Evolutionary conservation across 2,797 vertebrate genomes (phyloP), one percentile per base, ranked within the genome.

Genomic region (Neomorphus geoffroyi): DNA sequence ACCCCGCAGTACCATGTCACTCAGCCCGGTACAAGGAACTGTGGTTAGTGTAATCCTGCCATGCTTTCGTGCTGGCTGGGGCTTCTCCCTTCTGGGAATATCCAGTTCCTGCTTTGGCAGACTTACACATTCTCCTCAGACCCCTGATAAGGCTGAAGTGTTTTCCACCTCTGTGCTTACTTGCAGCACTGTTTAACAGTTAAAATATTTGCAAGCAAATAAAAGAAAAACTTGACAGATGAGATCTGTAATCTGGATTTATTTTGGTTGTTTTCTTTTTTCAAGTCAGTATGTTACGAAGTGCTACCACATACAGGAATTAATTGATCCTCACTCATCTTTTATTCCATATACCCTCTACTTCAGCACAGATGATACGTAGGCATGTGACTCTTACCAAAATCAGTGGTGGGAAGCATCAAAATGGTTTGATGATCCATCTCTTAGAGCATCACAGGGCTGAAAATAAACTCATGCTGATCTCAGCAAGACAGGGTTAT

Each of bases 21-120:
- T 48, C 48, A 24, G 24, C 39, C 48, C 0, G 2, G 48, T 58
- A 57, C 3, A 6, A 81, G 21, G 27, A 30, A 22, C 53, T 61
- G 33, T 28, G 27, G 13, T 66, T 51, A 39, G 13, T 2, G 4
- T 48, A 48, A 87, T 39, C 48, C 79, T 86, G 45, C 65, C 7
- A 9, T 37, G n/a, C 26, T 9, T 16, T 5, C 0, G 6, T n/a
- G 48, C 71, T 64, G 66, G 32, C 0, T 0, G 28, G 27, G 13
- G 8, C 18, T 79, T 70, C 27, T 80, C 18, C 23, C 45, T 61
- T 33, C 61, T 50, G 65, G 53, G 54, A 6, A 60, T 58, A 93
- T 56, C 33, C n/a, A 43, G 2, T 85, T 90, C 18, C 46, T 85
- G 15, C 56, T 87, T 39, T 60, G 53, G 39, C 66, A 93, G 66